A percentile compares a stretch with the other conserved stretches of the same genome.
phyloP scores from a whole-genome alignment of 2,113 vertebrate genomes.

The Genyomyrus donnyi region DNA sequence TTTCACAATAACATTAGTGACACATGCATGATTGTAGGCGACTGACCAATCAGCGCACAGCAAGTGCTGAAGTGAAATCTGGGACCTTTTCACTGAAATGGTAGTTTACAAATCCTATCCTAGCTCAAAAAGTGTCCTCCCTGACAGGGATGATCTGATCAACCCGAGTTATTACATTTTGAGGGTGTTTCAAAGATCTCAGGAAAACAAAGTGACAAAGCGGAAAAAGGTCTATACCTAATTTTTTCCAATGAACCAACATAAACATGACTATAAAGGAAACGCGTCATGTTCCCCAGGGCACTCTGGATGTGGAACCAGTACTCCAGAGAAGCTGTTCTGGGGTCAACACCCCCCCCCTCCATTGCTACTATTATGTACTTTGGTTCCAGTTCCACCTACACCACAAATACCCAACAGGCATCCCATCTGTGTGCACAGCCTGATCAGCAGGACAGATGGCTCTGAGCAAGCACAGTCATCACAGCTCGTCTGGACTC shows the following conservation, averaged over 20 bases:
- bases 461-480: background rate
- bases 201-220: background rate
- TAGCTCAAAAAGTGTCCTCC: background rate
- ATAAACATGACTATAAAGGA: background rate
- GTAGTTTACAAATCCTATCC: background rate
- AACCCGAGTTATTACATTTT: background rate
- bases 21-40: background rate
- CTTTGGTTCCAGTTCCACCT: background rate
- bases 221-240: background rate
- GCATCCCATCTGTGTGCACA: background rate
- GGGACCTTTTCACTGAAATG: background rate
- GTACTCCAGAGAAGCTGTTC: background rate
- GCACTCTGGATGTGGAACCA: background rate
- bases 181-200: background rate
- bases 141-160: background rate
- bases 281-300: background rate
- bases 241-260: background rate
- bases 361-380: background rate
- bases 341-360: background rate
- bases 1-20: background rate
- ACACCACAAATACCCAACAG: background rate
- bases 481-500: background rate
- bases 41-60: background rate
- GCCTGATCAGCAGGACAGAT: background rate
- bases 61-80: background rate